A percentile compares a stretch with the other conserved stretches of the same genome.
phyloP scores from a whole-genome alignment of 2,797 vertebrate genomes.

The Hydrophis major region DNA sequence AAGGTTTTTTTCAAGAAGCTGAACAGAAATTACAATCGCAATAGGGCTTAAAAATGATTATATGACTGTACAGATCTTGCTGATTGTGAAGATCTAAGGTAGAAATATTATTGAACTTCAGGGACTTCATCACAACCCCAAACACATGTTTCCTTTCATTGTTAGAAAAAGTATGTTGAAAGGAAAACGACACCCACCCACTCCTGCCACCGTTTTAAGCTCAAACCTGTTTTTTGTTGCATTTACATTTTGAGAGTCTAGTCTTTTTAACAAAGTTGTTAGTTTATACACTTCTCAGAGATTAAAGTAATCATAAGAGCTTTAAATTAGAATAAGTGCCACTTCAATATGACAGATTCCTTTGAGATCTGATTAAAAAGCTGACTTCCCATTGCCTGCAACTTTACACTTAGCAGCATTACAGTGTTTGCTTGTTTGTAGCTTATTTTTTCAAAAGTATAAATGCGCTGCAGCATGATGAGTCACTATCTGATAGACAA shows the following conservation, averaged over 20 bases:
- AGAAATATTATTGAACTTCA: slow-evolving; percentile 28
- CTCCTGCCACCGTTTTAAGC: neutral
- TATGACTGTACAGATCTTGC: slow-evolving; percentile 26
- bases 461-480: slow-evolving; percentile 48
- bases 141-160: slow-evolving; percentile 38
- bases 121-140: slow-evolving; percentile 18
- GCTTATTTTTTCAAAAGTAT: slow-evolving; percentile 67
- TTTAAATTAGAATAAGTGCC: slow-evolving; percentile 81
- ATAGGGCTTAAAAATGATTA: slow-evolving; percentile 33
- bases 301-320: slow-evolving; percentile 73
- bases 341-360: slow-evolving; percentile 76
- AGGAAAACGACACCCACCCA: slow-evolving; percentile 30
- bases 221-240: slow-evolving; percentile 47
- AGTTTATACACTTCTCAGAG: slow-evolving; percentile 76
- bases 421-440: slow-evolving; percentile 68
- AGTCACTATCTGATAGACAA: slow-evolving; percentile 45
- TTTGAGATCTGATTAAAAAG: slow-evolving; percentile 78
- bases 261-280: slow-evolving; percentile 75
- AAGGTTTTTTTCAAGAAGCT: slow-evolving; percentile 32
- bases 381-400: slow-evolving; percentile 69
- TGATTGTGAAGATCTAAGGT: slow-evolving; percentile 13
- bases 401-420: slow-evolving; percentile 60
- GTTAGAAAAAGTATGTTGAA: slow-evolving; percentile 35
- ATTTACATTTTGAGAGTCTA: slow-evolving; percentile 67
- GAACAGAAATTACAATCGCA: slow-evolving; percentile 28